A percentile compares a stretch with the other conserved stretches of the same genome.
Conservation (phyloP, 2,888 invertebrate genomes). For the Mesorhabditis spiculigera region DNA sequence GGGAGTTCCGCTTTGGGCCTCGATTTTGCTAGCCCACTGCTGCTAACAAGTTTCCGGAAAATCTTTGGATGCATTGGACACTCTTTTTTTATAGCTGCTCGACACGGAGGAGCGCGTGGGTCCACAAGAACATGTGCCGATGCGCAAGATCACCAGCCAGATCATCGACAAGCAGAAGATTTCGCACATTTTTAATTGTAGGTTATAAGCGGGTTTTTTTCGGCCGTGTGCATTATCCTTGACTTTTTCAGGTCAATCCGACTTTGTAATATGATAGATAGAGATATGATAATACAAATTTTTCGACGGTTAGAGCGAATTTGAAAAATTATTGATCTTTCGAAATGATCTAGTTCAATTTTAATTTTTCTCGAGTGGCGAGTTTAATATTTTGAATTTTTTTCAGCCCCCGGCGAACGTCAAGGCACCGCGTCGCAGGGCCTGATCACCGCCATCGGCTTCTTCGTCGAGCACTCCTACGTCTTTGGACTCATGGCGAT, state of each 20-base stretch:
- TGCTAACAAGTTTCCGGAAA: too few relatives aligned
- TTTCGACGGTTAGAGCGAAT: too few relatives aligned
- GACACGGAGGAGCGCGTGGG: constrained; percentile 54
- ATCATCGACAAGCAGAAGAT: constrained; percentile 51
- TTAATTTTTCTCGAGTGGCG: not conserved
- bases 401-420: constrained; percentile 23
- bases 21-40: not conserved
- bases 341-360: not conserved
- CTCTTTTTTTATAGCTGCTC: constrained; percentile 32
- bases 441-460: constrained; percentile 50
- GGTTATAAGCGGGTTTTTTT: not conserved
- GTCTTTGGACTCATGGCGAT: constrained; percentile 81
- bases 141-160: constrained; percentile 45
- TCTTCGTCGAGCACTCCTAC: constrained; percentile 78
- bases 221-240: too few relatives aligned
- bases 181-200: constrained; percentile 44
- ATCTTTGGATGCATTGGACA: not conserved
- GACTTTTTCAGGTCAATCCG: too few relatives aligned
- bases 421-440: constrained; percentile 27
- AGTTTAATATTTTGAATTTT: not conserved
- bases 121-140: constrained; percentile 35
- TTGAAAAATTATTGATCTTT: too few relatives aligned
- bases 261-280: too few relatives aligned
- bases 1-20: not conserved
- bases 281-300: too few relatives aligned